Conservation (phyloP, 2,888 invertebrate genomes). For the Diarsia rubi region DNA sequence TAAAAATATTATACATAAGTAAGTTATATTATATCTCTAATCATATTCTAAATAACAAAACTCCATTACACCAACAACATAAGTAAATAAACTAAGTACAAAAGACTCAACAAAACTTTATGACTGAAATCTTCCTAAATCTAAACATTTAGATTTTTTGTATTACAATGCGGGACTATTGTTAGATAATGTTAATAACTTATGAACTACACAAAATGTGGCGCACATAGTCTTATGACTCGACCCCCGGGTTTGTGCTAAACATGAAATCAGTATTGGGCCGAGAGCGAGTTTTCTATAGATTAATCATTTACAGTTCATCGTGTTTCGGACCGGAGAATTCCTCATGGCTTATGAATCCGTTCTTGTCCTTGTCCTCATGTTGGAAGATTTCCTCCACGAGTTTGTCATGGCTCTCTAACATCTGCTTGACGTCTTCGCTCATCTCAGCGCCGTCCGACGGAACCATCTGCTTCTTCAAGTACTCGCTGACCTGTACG, state of each 20-base stretch:
- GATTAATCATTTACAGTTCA: conserved; percentile 93
- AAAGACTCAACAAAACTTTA: conserved; percentile 78
- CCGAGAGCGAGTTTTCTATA: conserved; percentile 51
- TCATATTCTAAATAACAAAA: conserved; percentile 76
- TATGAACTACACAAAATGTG: conserved; percentile 36
- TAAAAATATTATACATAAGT: conserved; percentile 45
- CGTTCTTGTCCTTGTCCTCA: conserved; percentile 99
- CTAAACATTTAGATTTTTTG: conserved; percentile 55
- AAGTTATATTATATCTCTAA: conserved; percentile 36
- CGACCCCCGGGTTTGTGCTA: conserved; percentile 44
- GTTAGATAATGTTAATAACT: conserved; percentile 27
- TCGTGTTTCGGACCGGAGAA: conserved; percentile 99
- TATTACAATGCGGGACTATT: conserved; percentile 47
- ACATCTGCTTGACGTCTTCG: conserved; percentile 95
- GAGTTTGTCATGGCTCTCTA: conserved; percentile 97
- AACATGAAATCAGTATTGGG: conserved; percentile 36
- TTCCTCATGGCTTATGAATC: conserved; percentile 98
- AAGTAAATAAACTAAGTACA: conserved; percentile 83
- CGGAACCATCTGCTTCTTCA: conserved; percentile 97
- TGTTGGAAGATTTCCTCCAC: conserved; percentile 99
- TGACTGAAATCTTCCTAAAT: conserved; percentile 68
- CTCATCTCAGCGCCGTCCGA: conserved; percentile 94
- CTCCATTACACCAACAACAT: conserved; percentile 78
- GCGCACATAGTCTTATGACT: conserved; percentile 45
- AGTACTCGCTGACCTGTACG: conserved; percentile 96